phyloP scores from a whole-genome alignment of 2,888 invertebrate genomes.

The Eupithecia abbreviata region DNA sequence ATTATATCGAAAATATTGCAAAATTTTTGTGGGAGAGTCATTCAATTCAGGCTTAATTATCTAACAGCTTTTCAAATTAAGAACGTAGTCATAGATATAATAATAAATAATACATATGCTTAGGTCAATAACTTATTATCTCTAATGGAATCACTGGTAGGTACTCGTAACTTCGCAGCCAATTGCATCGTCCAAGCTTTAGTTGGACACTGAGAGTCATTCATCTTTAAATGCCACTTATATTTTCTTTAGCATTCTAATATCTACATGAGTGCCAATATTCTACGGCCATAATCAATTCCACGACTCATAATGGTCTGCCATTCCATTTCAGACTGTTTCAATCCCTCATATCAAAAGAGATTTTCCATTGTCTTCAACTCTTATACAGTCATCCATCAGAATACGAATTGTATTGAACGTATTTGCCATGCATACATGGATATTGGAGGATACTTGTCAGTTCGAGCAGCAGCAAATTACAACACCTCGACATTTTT shows the following conservation, averaged over 20 bases:
- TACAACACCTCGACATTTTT: constrained; percentile 19
- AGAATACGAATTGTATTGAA: neutral
- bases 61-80: neutral
- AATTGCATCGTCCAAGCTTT: constrained; percentile 21
- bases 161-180: constrained; percentile 14
- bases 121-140: neutral
- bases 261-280: neutral
- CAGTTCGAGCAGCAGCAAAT: constrained; percentile 6
- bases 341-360: neutral
- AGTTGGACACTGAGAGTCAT: constrained; percentile 19
- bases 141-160: constrained; percentile 17
- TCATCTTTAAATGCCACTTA: constrained; percentile 24
- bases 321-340: neutral
- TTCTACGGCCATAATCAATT: neutral
- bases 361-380: neutral
- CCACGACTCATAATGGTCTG: neutral
- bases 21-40: neutral
- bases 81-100: too few species aligned
- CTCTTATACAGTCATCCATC: neutral
- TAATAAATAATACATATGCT: too few species aligned
- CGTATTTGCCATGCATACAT: neutral
- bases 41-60: neutral
- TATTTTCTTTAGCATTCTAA: constrained; percentile 19
- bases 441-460: neutral
- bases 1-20: too few species aligned